These are phyloP conservation scores for Geopemphigus sp. DNA, from an alignment of 1,140 invertebrate species.

Conservation along the genomic window DNA sequence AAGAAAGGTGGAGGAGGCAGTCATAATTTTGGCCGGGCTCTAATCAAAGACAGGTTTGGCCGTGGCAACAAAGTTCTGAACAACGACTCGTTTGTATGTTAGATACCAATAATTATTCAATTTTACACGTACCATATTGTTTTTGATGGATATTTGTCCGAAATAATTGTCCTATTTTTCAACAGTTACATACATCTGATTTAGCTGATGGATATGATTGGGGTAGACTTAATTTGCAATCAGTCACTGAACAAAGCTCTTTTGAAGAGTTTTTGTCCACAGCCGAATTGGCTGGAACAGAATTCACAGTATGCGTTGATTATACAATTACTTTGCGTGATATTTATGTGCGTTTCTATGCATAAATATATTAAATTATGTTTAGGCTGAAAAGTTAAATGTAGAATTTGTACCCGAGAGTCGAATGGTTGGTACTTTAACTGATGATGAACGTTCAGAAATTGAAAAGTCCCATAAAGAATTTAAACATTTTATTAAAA, in stretches of 20 bases:
- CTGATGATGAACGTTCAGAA: constrained; percentile 63
- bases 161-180: constrained; percentile 43
- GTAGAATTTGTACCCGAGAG: constrained; percentile 72
- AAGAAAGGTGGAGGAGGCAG: constrained; percentile 54
- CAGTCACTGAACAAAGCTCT: constrained; percentile 92
- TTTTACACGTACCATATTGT: background rate
- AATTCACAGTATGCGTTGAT: constrained; percentile 66
- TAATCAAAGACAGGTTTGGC: constrained; percentile 76
- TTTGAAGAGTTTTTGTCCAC: constrained; percentile 94
- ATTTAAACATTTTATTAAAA: constrained; percentile 67
- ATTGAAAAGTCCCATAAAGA: constrained; percentile 65
- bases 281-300: constrained; percentile 87
- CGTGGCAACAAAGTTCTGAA: constrained; percentile 55
- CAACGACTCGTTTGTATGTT: constrained; percentile 53
- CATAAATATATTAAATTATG: constrained; percentile 48
- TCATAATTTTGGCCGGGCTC: constrained; percentile 64
- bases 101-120: background rate
- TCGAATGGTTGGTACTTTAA: constrained; percentile 63
- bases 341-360: background rate
- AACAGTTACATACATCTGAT: constrained; percentile 81
- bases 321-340: background rate
- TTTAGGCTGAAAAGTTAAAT: constrained; percentile 82
- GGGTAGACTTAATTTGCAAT: constrained; percentile 84
- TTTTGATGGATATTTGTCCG: background rate
- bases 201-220: constrained; percentile 87